phyloP scores from a whole-genome alignment of 2,797 vertebrate species.

The Capromys pilorides region DNA sequence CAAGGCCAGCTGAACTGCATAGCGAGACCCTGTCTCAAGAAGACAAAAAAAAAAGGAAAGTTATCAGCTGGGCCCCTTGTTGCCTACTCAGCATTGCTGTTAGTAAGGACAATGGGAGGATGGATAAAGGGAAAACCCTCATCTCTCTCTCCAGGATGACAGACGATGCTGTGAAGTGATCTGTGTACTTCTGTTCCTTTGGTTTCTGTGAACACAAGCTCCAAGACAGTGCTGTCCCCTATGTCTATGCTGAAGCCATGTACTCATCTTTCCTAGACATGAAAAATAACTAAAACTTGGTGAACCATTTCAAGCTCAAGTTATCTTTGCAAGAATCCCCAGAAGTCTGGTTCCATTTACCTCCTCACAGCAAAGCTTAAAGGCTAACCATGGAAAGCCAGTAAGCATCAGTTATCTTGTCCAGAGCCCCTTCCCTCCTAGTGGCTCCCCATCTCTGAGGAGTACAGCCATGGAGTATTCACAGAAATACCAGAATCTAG shows the following conservation, averaged over 20 bases:
- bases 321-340: neutral
- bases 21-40: no score
- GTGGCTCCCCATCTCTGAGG: neutral
- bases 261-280: neutral
- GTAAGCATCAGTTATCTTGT: neutral
- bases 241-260: neutral
- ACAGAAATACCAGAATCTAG: neutral
- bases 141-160: neutral
- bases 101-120: neutral
- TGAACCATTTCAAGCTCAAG: constrained; percentile 1
- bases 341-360: neutral
- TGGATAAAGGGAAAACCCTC: neutral
- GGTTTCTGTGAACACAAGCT: neutral
- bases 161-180: neutral
- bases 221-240: neutral
- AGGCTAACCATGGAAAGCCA: neutral
- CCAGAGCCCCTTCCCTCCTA: neutral
- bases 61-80: neutral
- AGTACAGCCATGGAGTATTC: neutral
- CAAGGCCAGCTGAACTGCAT: no score
- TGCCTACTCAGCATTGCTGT: neutral
- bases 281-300: neutral
- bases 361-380: neutral
- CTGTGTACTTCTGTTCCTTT: neutral
- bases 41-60: no score